A percentile compares a stretch with the other conserved stretches of the same genome.
These are phyloP conservation scores for Pelecanoides urinatrix DNA, from an alignment of 2,113 vertebrate genomes.

Conservation along the genomic window DNA sequence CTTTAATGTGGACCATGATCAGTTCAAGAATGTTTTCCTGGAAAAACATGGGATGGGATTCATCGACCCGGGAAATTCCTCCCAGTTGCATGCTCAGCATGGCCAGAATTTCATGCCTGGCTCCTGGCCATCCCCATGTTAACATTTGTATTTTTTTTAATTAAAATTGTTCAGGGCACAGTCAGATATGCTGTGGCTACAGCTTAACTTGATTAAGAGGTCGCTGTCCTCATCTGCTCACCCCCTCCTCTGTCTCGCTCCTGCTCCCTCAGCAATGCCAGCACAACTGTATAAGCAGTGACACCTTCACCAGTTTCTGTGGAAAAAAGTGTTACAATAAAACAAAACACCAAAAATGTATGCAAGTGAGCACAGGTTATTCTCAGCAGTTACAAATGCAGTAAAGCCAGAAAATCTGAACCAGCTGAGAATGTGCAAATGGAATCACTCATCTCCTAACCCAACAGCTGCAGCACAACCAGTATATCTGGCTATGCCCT, in stretches of 20 bases:
- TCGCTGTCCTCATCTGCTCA: not conserved
- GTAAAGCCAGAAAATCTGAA: not conserved
- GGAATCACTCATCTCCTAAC: not conserved
- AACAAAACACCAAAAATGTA: not conserved
- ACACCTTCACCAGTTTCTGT: not conserved
- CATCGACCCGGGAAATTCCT: not conserved
- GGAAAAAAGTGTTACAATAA: not conserved
- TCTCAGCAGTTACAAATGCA: not conserved
- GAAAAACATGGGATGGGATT: not conserved
- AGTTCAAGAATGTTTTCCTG: not conserved
- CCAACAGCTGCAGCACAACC: not conserved
- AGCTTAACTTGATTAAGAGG: conserved; percentile 9
- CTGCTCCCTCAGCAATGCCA: not conserved
- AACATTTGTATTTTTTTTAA: not conserved
- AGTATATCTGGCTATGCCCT: not conserved
- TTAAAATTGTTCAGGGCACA: not conserved
- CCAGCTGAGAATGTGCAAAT: not conserved
- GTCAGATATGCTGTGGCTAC: not conserved
- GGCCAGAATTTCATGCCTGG: not conserved
- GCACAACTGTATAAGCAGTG: not conserved
- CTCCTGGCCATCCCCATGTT: not conserved
- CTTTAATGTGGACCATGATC: not conserved
- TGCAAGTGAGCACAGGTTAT: not conserved
- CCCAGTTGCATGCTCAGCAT: not conserved
- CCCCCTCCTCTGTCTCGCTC: not conserved